phyloP scores from a whole-genome alignment of 2,113 vertebrate genomes.

The Pelmatolapia mariae region DNA sequence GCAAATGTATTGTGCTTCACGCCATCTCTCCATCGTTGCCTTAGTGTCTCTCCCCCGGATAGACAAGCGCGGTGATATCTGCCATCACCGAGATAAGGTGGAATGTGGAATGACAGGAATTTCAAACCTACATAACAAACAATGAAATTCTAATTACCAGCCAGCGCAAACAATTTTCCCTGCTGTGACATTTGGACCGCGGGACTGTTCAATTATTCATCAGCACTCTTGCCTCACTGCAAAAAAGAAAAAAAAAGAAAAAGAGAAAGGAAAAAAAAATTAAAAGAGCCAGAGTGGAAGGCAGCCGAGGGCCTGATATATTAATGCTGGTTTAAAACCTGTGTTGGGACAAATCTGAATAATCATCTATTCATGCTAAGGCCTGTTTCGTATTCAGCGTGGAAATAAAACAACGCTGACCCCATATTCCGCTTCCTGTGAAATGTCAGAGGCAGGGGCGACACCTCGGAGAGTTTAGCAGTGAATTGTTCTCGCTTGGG shows the following conservation, averaged over 20 bases:
- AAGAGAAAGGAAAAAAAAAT: constrained; percentile 4
- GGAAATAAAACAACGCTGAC: constrained; percentile 58
- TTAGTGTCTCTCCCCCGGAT: constrained; percentile 15
- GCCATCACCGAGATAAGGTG: constrained; percentile 46
- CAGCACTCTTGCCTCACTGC: constrained; percentile 27
- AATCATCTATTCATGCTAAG: constrained; percentile 61
- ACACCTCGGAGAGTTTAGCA: constrained; percentile 52
- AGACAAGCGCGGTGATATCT: constrained; percentile 19
- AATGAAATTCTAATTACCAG: constrained; percentile 75
- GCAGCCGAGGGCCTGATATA: constrained; percentile 39
- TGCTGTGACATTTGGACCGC: constrained; percentile 75
- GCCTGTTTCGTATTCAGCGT: constrained; percentile 53
- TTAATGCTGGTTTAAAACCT: constrained; percentile 53
- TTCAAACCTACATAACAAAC: constrained; percentile 71
- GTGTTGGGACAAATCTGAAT: constrained; percentile 66
- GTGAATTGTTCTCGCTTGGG: constrained; percentile 29
- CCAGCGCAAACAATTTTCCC: constrained; percentile 68
- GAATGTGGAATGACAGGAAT: constrained; percentile 60
- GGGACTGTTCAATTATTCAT: constrained; percentile 77
- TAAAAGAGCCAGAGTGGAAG: constrained; percentile 3
- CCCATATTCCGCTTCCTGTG: constrained; percentile 50
- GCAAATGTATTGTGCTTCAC: constrained; percentile 15
- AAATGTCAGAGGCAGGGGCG: constrained; percentile 57
- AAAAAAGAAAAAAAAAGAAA: background rate
- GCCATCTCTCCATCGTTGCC: constrained; percentile 39